Conservation (phyloP, 1,140 invertebrate genomes). For the Manduca sexta region DNA sequence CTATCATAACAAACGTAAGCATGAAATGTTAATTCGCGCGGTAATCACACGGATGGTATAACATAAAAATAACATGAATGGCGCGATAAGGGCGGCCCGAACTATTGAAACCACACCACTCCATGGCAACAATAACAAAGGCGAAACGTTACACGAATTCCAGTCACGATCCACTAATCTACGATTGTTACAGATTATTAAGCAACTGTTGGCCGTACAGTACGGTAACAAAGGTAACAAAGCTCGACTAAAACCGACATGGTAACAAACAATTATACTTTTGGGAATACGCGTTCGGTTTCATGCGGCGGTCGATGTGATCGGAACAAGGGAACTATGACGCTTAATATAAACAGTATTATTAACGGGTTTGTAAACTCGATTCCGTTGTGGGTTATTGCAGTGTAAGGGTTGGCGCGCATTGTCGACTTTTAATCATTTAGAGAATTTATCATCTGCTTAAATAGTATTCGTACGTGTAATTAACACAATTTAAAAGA, state of each 20-base stretch:
- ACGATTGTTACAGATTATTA: conserved; percentile 28
- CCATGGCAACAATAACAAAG: conserved; percentile 3
- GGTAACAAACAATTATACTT: conserved; percentile 16
- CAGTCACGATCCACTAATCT: conserved; percentile 27
- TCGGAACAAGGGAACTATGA: neutral
- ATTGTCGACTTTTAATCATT: too few relatives aligned
- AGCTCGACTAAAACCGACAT: conserved; percentile 20
- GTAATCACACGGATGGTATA: conserved; percentile 24
- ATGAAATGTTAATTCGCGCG: conserved; percentile 1
- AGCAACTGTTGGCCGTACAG: conserved; percentile 18
- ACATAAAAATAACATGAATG: conserved; percentile 26
- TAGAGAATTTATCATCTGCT: too few relatives aligned
- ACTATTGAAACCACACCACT: conserved; percentile 14
- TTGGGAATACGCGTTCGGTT: conserved; percentile 2
- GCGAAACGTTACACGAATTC: conserved; percentile 11
- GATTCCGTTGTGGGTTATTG: too few relatives aligned
- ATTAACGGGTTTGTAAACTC: too few relatives aligned
- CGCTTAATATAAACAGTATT: too few relatives aligned
- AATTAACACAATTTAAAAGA: too few relatives aligned
- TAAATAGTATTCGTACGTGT: too few relatives aligned
- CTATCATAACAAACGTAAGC: neutral
- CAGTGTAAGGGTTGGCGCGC: too few relatives aligned
- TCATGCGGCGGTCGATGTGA: neutral
- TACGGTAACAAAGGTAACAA: conserved; percentile 20
- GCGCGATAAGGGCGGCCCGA: conserved; percentile 21